Conservation (phyloP, 92 coral and sea anemone genomes). For the Hydrozoanthus gracilis region DNA sequence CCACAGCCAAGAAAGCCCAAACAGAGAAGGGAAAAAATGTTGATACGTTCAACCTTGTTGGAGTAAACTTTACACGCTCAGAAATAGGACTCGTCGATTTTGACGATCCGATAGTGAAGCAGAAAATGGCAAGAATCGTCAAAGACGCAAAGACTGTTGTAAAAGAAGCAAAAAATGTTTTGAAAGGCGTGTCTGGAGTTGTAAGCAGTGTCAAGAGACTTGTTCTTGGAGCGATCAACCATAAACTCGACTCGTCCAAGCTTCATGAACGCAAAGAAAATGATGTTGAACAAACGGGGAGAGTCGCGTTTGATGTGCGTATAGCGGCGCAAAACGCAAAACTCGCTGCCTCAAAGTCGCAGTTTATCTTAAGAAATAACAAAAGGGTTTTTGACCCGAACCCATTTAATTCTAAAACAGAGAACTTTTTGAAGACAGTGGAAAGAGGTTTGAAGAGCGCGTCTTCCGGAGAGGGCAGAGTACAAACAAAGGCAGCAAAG, state of each 20-base stretch:
- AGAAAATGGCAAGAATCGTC: conserved; percentile 66
- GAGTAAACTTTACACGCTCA: conserved; percentile 57
- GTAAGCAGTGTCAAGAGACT: conserved; percentile 66
- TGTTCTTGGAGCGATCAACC: conserved; percentile 38
- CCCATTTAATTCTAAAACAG: not conserved
- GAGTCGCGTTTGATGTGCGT: conserved; percentile 12
- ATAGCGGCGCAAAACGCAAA: conserved; percentile 27
- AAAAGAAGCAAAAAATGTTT: conserved; percentile 72
- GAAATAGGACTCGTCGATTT: conserved; percentile 60
- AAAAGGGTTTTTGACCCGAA: not conserved
- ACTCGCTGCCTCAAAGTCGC: conserved; percentile 2
- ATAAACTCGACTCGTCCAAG: not conserved
- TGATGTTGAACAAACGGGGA: conserved; percentile 14
- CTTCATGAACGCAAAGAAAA: not conserved
- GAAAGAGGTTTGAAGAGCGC: not conserved
- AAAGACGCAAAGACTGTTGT: conserved; percentile 73
- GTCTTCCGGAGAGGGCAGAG: not conserved
- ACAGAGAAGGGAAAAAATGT: not conserved
- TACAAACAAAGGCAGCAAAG: not conserved
- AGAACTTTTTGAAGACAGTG: not conserved
- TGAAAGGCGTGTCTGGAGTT: conserved; percentile 53
- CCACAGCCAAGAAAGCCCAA: not conserved
- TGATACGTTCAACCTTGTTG: conserved; percentile 38
- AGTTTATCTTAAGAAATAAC: not conserved
- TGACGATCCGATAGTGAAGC: conserved; percentile 54